Base-by-base conservation (phyloP, 2,888 invertebrate species). In the Acrocera orbiculus region DNA sequence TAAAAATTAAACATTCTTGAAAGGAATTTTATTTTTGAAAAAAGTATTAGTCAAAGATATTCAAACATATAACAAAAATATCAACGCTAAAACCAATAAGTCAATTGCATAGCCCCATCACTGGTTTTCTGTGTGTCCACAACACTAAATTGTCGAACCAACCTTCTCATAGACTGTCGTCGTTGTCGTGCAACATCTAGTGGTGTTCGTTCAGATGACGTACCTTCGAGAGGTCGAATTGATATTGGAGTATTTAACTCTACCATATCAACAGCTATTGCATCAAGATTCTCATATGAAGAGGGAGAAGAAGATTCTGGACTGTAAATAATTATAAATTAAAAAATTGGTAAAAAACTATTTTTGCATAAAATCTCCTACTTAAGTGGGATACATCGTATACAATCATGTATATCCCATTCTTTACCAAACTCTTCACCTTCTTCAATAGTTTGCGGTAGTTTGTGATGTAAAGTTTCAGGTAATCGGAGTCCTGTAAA, bases 381-480 rank as follows among this genome's bases (percentile, higher is more conserved):
- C 80, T 69, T 74, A 42, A 67, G 58, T 34, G 76, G 76, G 22
- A 74, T 65, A 50, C 85, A 85, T 35, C 69, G 64, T 38, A 74
- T 61, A 47, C 82, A 86, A 52, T 85, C 81, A 20, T 70, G 65
- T 41, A 75, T 66, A 1, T 71, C 70, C 75, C 83, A 86, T 47
- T 82, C 68, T 55, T 80, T 82, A 20, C 85, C 86, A 50, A 86
- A 85, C 46, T 76, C 70, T 54, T 87, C 87, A 3, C 86, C 86
- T 53, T 89, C 87, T 52, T 82, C 83, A 6, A 85, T 68, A 0
- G 85, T 86, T 58, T 87, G 83, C 0, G 87, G 86, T 41, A 89
- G 54, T 4, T 77, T 70, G 47, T 79, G 70, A 52, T 87, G 80
- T 20, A 87, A 58, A 1, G 87, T 89, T 63, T 89, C 87, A 1